A percentile compares a stretch with the other conserved stretches of the same genome.
Evolutionary conservation across 2,888 invertebrate species (phyloP).

Genomic region (Cerceris rybyensis): DNA sequence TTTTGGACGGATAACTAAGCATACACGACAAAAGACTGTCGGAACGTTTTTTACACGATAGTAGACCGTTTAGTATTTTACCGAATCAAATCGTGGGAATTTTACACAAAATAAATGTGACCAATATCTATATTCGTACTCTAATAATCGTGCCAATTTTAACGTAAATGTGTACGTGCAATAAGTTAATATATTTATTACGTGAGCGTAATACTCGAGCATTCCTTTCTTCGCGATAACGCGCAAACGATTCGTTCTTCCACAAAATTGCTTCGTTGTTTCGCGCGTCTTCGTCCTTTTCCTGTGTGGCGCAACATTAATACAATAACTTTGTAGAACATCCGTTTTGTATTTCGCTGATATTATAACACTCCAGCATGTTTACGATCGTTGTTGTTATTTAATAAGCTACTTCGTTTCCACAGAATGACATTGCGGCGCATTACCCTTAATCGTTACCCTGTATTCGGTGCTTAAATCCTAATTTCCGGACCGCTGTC

Average conservation of each 20-base stretch:
- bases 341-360: conserved; percentile 43
- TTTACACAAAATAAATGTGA: conserved; percentile 31
- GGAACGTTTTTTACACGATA: conserved; percentile 49
- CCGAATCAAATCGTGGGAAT: conserved; percentile 16
- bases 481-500: conserved; percentile 13
- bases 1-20: conserved; percentile 41
- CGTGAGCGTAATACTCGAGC: conserved; percentile 29
- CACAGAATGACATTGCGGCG: conserved; percentile 39
- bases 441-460: conserved; percentile 51
- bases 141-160: conserved; percentile 65
- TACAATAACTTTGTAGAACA: conserved; percentile 38
- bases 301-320: conserved; percentile 26
- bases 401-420: conserved; percentile 45
- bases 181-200: conserved; percentile 31
- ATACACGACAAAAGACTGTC: conserved; percentile 32
- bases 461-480: conserved; percentile 59
- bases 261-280: conserved; percentile 43
- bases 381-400: conserved; percentile 37
- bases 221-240: conserved; percentile 41
- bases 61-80: conserved; percentile 27
- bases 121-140: conserved; percentile 55
- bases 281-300: conserved; percentile 25
- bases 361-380: conserved; percentile 47
- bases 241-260: conserved; percentile 34
- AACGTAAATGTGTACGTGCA: conserved; percentile 30